Base-by-base conservation (phyloP, 2,113 vertebrate species). In the Trichechus manatus region DNA sequence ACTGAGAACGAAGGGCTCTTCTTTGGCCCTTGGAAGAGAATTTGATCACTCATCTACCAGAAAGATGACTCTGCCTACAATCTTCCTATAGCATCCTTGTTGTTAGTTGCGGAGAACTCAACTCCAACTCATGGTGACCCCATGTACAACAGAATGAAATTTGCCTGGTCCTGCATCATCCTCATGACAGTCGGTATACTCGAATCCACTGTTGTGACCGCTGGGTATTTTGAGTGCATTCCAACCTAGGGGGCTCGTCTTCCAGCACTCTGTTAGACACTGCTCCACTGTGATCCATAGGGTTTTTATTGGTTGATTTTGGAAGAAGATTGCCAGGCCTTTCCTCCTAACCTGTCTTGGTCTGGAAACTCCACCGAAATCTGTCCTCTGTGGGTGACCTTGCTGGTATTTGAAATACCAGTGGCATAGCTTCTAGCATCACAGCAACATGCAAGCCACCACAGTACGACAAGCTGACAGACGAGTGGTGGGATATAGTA, bases 401-500 rank as follows among this genome's bases (percentile, higher is more conserved):
- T 74, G 8, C 20, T 39, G 7, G 36, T 39, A 7, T 39, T 74
- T 74, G 36, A 22, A 74, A 39, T 23, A 72, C 70, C 70, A 22
- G 70, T 36, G 70, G n/a, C 33, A 17, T 8, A 33, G 70, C 9
- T 72, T 72, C n/a, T 17, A 72, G 70, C n/a, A 72, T 36, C 70
- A 72, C 33, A 72, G 70, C 4, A 9, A 74, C 72, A 22, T 20
- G 9, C 6, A 9, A 39, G 72, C 36, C 36, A 36, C 33, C 70
- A 6, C 17, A 39, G 9, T 36, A 39, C 20, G 23, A 25, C 36
- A 39, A 25, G 3, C 36, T 39, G 72, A 74, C 31, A 74, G n/a
- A 39, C 9, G 17, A 19, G n/a, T 22, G 19, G n/a, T 70, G 68
- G 33, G 31, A 87, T 5, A 1, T 0, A 15, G 2, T 0, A 3